These are phyloP conservation scores for Stichodactyla helianthus DNA, from an alignment of 64 coral and sea anemone species.

Conservation along the genomic window DNA sequence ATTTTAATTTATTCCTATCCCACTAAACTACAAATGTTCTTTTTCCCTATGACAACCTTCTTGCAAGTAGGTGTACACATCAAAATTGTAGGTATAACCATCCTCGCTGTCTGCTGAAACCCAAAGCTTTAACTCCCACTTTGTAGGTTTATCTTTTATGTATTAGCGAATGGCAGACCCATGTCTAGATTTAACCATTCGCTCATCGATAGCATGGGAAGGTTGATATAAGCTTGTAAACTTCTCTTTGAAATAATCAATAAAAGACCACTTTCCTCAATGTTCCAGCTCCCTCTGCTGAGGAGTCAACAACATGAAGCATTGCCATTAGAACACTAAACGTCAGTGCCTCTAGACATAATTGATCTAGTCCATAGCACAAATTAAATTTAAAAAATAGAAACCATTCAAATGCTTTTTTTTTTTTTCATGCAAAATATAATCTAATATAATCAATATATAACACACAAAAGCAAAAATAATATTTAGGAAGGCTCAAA, in stretches of 20 bases:
- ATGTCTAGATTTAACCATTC: slow-evolving; percentile 61
- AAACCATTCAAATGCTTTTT: neutral
- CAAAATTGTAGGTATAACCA: slow-evolving; percentile 41
- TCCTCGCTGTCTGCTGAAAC: slow-evolving; percentile 45
- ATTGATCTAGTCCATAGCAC: slow-evolving; percentile 58
- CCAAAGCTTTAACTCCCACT: slow-evolving; percentile 51
- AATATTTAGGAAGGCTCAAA: slow-evolving; percentile 1
- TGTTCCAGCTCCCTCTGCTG: slow-evolving; percentile 28
- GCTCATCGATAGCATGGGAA: slow-evolving; percentile 52
- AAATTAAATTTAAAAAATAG: neutral
- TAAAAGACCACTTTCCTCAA: slow-evolving; percentile 41
- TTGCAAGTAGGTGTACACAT: too few species aligned
- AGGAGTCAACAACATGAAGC: slow-evolving; percentile 54
- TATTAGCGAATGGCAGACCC: slow-evolving; percentile 49
- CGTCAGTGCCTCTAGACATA: slow-evolving; percentile 17
- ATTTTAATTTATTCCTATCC: too few species aligned
- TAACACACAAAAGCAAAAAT: neutral
- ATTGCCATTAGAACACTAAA: slow-evolving; percentile 50
- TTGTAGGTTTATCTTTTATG: slow-evolving; percentile 54
- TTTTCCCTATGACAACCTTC: too few species aligned
- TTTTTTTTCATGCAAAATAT: neutral
- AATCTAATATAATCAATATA: neutral
- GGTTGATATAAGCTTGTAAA: slow-evolving; percentile 56
- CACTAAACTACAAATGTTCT: too few species aligned
- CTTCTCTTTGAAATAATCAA: slow-evolving; percentile 45